Percentiles rank a stretch among this genome's conserved stretches.
phyloP scores from a whole-genome alignment of 1,140 invertebrate species.

The Acromyrmex charruanus region DNA sequence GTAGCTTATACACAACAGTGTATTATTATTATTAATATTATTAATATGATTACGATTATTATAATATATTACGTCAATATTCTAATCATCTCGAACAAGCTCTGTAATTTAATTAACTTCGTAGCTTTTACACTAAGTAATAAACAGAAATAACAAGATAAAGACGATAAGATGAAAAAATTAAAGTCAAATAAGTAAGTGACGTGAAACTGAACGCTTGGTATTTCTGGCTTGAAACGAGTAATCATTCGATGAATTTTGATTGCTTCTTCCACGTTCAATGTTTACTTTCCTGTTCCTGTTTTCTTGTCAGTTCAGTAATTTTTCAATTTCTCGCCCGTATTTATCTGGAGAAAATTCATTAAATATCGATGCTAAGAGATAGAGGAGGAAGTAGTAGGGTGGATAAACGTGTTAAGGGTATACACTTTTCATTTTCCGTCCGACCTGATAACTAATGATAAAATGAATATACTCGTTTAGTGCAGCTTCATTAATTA shows the following conservation, averaged over 20 bases:
- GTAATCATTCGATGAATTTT: conserved; percentile 54
- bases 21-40: neutral
- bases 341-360: conserved; percentile 64
- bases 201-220: neutral
- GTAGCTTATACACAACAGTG: neutral
- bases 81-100: neutral
- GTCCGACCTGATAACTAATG: conserved; percentile 48
- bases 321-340: conserved; percentile 63
- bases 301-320: conserved; percentile 42
- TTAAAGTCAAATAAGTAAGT: neutral
- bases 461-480: neutral
- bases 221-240: conserved; percentile 1
- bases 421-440: conserved; percentile 61
- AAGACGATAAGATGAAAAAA: neutral
- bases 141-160: neutral
- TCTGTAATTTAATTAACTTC: neutral
- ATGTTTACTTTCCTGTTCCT: conserved; percentile 26
- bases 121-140: neutral
- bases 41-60: neutral
- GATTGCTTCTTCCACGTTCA: neutral
- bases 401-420: neutral
- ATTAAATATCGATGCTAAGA: conserved; percentile 65
- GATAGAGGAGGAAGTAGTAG: neutral
- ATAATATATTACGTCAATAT: neutral
- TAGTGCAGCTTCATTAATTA: conserved; percentile 18